Evolutionary conservation across 2,113 vertebrate genomes (phyloP), one percentile per base, ranked within the genome.

Genomic region (Ciconia boyciana): DNA sequence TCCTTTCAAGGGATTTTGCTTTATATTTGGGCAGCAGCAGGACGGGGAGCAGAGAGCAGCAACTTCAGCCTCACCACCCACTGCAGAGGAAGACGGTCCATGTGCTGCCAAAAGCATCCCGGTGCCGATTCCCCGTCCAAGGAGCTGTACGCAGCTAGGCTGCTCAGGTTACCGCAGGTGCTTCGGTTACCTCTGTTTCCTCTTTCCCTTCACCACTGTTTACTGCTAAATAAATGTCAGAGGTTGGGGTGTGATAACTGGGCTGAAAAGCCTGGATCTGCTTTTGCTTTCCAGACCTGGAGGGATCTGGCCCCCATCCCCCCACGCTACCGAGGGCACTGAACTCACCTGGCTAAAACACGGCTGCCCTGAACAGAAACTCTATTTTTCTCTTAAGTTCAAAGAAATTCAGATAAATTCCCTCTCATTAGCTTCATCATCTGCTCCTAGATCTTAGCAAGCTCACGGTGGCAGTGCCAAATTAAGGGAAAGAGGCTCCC

Each of bases 1-100:
- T 68, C 87, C 81, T 94, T 95, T 81, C 83, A 83, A 94, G 81
- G 81, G 93, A 81, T 96, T 95, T 94, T 80, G 60, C 71, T 74
- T 61, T 86, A 4, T n/a, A 24, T 83, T 72, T 85, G 70, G 87
- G 60, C 89, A 41, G 64, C 61, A 52, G 74, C 70, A 61, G 87
- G 80, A 87, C 0, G 4, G 39, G 68, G 54, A 91, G 80, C 85
- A 61, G 91, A 84, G 61, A 61, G 48, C 78, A 57, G 78, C 80
- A 79, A 46, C 32, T 66, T 83, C 24, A 2, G 62, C 34, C 68
- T 68, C 49, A 1, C 24, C 76, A 32, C 22, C 16, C 29, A 2
- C 79, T 14, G 64, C 6, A 1, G 34, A 74, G 46, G 74, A 69
- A 69, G 34, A 64, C 15, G 46, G 58, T 39, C 57, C 41, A 1